phyloP scores from a whole-genome alignment of 2,113 vertebrate species.

The Chinchilla lanigera region DNA sequence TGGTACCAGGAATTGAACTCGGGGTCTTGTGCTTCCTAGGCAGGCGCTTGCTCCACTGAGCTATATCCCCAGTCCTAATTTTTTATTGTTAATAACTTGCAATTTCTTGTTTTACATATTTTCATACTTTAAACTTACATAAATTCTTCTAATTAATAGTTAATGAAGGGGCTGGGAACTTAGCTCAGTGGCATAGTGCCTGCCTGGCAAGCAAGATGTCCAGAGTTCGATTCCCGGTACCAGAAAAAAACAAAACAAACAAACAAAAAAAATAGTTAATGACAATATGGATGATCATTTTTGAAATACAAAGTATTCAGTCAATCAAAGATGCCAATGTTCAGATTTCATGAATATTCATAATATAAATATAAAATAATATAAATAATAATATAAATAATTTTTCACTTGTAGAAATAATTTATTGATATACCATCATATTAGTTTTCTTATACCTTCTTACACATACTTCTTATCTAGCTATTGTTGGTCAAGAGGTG shows the following conservation, averaged over 20 bases:
- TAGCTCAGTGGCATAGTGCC: no score
- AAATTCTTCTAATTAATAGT: neutral
- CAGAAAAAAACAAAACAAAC: no score
- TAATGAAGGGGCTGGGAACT: no score
- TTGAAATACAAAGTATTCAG: neutral
- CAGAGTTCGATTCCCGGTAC: no score
- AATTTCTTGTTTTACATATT: neutral
- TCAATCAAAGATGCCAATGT: neutral
- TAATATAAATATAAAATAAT: neutral
- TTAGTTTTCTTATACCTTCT: neutral
- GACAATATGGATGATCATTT: neutral
- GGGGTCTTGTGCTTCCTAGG: no score
- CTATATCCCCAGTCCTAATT: neutral
- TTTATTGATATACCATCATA: neutral
- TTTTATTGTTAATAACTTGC: neutral
- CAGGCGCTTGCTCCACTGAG: no score
- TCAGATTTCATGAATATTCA: neutral
- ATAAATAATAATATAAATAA: neutral
- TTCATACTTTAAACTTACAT: neutral
- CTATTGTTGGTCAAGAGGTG: neutral
- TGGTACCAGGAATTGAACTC: no score
- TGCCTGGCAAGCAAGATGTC: no score
- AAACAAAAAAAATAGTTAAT: neutral
- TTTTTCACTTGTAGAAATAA: neutral
- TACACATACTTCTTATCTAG: neutral